Percentiles rank a stretch among this genome's conserved stretches.
Evolutionary conservation across 2,113 vertebrate species (phyloP).

Genomic region (Pavo muticus): DNA sequence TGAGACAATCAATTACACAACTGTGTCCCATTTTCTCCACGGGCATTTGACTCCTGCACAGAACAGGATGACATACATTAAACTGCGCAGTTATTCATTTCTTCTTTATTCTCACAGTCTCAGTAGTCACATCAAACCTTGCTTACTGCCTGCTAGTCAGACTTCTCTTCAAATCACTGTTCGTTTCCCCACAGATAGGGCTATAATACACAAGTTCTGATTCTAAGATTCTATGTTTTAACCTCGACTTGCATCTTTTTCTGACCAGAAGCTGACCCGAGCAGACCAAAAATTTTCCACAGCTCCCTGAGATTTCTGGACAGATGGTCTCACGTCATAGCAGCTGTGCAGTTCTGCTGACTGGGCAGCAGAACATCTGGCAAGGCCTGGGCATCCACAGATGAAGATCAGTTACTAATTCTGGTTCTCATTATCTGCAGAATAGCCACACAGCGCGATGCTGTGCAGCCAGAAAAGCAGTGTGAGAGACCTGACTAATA

Average conservation of each 20-base stretch:
- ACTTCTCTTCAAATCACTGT: background rate
- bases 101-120: background rate
- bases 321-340: background rate
- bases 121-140: background rate
- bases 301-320: background rate
- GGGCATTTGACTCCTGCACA: background rate
- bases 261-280: background rate
- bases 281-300: background rate
- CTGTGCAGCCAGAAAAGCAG: accelerated
- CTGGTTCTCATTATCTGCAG: constrained; percentile 11
- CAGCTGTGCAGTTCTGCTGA: constrained; percentile 16
- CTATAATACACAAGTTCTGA: background rate
- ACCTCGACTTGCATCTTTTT: background rate
- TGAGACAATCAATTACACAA: background rate
- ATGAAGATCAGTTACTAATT: background rate
- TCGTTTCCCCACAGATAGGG: background rate
- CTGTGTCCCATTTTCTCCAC: background rate
- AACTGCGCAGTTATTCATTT: background rate
- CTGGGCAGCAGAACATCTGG: constrained; percentile 51
- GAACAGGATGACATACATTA: background rate
- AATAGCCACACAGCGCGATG: background rate
- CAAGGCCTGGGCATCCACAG: background rate
- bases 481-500: background rate
- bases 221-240: background rate
- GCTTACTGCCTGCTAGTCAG: background rate